phyloP scores from a whole-genome alignment of 92 coral and sea anemone species.

The Umimayanthus chanpuru region DNA sequence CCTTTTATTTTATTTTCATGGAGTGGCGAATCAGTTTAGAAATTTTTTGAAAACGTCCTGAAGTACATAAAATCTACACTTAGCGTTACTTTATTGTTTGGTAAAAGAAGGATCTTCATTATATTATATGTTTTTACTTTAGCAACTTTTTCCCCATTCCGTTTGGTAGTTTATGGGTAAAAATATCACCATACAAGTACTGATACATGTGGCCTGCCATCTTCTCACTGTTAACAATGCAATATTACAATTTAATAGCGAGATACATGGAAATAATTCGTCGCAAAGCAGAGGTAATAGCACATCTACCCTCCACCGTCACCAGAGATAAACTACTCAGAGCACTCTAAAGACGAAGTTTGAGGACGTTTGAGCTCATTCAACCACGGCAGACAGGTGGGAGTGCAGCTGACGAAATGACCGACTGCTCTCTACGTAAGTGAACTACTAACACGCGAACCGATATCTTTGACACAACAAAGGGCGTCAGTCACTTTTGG shows the following conservation, averaged over 20 bases:
- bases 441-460: background rate
- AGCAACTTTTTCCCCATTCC: background rate
- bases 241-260: background rate
- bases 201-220: background rate
- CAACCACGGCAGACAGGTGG: background rate
- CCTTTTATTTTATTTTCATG: too few relatives aligned
- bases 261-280: background rate
- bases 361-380: background rate
- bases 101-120: background rate
- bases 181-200: background rate
- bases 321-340: background rate
- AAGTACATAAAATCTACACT: background rate
- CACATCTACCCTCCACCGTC: background rate
- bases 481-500: background rate
- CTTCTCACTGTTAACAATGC: background rate
- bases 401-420: background rate
- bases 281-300: background rate
- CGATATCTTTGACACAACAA: background rate
- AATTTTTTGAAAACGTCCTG: background rate
- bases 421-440: background rate
- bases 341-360: background rate
- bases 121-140: background rate
- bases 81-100: background rate
- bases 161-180: background rate
- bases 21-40: too few relatives aligned